A percentile compares a stretch with the other conserved stretches of the same genome.
Conservation (phyloP, 2,797 vertebrate genomes). For the Eulemur rubriventer region DNA sequence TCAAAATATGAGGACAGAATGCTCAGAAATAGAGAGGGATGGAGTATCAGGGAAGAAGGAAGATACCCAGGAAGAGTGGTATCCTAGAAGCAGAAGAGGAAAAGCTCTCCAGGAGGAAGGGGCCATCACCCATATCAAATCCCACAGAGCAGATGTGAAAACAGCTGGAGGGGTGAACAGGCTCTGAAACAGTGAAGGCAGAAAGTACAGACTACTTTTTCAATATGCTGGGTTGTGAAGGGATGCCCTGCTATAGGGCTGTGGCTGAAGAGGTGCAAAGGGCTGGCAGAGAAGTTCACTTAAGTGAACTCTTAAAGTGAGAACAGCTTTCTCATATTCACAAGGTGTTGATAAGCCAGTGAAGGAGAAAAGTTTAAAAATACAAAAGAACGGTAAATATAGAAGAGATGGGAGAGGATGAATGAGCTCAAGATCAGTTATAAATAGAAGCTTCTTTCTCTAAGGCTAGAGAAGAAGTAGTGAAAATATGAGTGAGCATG, state of each 20-base stretch:
- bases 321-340: constrained; percentile 20
- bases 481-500: background rate
- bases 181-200: background rate
- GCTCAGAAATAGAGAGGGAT: background rate
- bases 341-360: constrained; percentile 28
- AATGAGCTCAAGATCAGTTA: constrained; percentile 4
- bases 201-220: background rate
- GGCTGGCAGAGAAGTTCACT: background rate
- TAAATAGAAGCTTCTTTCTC: constrained; percentile 29
- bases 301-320: background rate
- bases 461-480: background rate
- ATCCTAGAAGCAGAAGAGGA: background rate
- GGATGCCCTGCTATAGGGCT: background rate
- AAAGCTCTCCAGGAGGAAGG: background rate
- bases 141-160: background rate
- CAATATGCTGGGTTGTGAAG: background rate
- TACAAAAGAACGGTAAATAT: constrained; percentile 51
- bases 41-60: background rate
- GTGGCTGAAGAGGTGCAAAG: background rate
- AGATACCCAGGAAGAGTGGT: background rate
- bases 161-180: background rate
- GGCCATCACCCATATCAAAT: background rate
- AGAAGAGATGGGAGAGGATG: constrained; percentile 4
- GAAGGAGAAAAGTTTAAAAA: constrained; percentile 59
- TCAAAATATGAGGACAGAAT: background rate